A percentile compares a stretch with the other conserved stretches of the same genome.
phyloP scores from a whole-genome alignment of 2,888 invertebrate species.

The Platypus cylindrus region DNA sequence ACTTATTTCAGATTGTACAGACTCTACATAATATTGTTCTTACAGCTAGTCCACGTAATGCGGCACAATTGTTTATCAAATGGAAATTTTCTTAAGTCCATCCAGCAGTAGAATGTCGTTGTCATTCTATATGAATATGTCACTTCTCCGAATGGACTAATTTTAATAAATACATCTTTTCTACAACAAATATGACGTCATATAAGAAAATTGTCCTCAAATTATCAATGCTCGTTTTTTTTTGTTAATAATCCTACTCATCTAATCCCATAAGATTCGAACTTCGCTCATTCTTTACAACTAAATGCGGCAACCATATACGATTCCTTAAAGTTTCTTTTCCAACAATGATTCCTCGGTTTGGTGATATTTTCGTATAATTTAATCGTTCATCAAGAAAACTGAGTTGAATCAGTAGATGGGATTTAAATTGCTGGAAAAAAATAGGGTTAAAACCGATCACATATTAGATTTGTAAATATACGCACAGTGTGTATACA shows the following conservation, averaged over 20 bases:
- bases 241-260: slow-evolving; percentile 29
- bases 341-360: slow-evolving; percentile 54
- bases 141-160: slow-evolving; percentile 70
- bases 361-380: slow-evolving; percentile 54
- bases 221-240: no score
- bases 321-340: slow-evolving; percentile 54
- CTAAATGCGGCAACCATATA: slow-evolving; percentile 74
- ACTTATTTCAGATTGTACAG: no score
- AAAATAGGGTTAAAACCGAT: background rate
- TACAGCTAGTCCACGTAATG: slow-evolving; percentile 42
- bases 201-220: no score
- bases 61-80: slow-evolving; percentile 76
- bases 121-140: slow-evolving; percentile 67
- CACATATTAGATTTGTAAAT: no score
- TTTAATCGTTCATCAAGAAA: slow-evolving; percentile 62
- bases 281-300: slow-evolving; percentile 62
- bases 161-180: slow-evolving; percentile 64
- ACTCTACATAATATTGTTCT: slow-evolving; percentile 11
- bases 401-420: slow-evolving; percentile 65
- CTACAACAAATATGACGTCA: no score
- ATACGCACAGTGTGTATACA: no score
- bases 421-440: slow-evolving; percentile 68
- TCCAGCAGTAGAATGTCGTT: slow-evolving; percentile 71
- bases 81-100: slow-evolving; percentile 77
- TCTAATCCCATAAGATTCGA: slow-evolving; percentile 69